Conservation (phyloP, 2,113 vertebrate species). For the Petrocephalus microphthalmus region DNA sequence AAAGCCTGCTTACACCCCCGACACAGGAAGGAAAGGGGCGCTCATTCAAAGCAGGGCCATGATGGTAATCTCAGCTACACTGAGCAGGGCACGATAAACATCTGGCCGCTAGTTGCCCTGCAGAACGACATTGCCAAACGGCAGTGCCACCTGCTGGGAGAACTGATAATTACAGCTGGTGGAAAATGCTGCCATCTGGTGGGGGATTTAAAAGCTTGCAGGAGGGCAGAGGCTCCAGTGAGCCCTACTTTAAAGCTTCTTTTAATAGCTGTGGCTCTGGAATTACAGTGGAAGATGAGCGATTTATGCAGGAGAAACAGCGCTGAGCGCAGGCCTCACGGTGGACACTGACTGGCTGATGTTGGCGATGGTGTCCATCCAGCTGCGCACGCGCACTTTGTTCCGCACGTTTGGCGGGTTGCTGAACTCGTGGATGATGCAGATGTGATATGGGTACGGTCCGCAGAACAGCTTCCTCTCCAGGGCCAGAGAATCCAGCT, state of each 20-base stretch:
- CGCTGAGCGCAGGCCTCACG: neutral
- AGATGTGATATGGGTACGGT: constrained; percentile 93
- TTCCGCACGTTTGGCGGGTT: constrained; percentile 96
- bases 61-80: neutral
- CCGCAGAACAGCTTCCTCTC: constrained; percentile 92
- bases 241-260: too few relatives aligned
- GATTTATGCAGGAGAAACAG: neutral
- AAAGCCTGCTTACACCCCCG: neutral
- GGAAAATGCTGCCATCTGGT: constrained; percentile 19
- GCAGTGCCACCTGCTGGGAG: constrained; percentile 29
- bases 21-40: constrained; percentile 33
- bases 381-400: constrained; percentile 92
- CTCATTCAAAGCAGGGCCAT: constrained; percentile 19
- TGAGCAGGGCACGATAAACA: neutral
- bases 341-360: constrained; percentile 87
- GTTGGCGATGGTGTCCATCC: constrained; percentile 98
- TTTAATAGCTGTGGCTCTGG: neutral
- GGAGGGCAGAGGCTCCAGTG: neutral
- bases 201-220: neutral
- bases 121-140: neutral
- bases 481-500: constrained; percentile 85
- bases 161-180: neutral
- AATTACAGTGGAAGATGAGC: neutral
- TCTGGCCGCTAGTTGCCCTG: neutral
- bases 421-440: constrained; percentile 94